Evolutionary conservation across 37 sponge, comb jelly and placozoan genomes (phyloP), one percentile per base, ranked within the genome.

Genomic region (Tethya wilhelma): DNA sequence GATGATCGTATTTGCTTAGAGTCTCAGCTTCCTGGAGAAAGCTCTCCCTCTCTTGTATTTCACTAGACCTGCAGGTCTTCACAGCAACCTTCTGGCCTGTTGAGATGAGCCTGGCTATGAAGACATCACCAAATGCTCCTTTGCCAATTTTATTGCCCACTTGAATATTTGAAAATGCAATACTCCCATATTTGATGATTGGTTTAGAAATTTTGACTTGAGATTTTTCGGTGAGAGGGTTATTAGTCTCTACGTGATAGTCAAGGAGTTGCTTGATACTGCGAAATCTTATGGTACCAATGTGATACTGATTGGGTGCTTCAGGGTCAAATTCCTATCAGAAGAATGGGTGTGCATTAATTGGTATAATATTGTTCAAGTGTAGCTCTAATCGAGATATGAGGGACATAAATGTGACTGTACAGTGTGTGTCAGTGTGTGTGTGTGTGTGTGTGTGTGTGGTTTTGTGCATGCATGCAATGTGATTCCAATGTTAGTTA

Each of bases 121-220:
- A 94, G 29, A 97, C 98, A 22, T 97, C 96, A 4, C 98, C 96
- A 84, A 97, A 97, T 7, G 89, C 79, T 0, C 98, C 98, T 59
- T 88, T 83, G 1, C 87, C 90, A 7, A 95, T 69, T 33, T 70
- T 81, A 55, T 68, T 75, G 20, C 82, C 83, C 12, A 88, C 57
- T n/a, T 70, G 33, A 25, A 88, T 40, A 30, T 81, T 77, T 2
- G 14, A 12, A 28, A 79, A 79, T 0, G 34, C 44, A 0, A 92
- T 33, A 3, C 70, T 30, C 64, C 80, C 93, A 38, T 58, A 56
- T 45, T 80, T 84, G 49, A 62, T 49, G 11, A 86, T 59, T 6
- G 84, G 73, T 8, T 75, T 84, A 26, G 43, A 5, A 38, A 93
- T 60, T 9, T 83, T 56, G 0, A 84, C 87, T 8, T 79, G 80